phyloP scores from a whole-genome alignment of 2,797 vertebrate species.

The Anguilla megastoma region DNA sequence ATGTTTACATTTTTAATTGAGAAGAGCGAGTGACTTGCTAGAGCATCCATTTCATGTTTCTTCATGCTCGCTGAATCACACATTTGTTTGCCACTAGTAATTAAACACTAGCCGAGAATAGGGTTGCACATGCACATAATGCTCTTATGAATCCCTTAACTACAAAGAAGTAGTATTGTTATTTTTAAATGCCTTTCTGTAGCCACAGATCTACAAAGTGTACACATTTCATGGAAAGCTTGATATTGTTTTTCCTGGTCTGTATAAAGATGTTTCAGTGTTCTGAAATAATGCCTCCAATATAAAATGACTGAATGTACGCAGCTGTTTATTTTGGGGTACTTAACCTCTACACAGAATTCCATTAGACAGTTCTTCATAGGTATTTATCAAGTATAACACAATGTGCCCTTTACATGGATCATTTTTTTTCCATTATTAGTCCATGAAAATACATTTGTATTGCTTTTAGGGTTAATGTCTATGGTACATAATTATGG shows the following conservation, averaged over 20 bases:
- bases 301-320: not conserved
- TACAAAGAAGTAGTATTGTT: not conserved
- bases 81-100: not conserved
- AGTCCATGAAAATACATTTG: not conserved
- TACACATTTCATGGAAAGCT: not conserved
- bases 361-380: not conserved
- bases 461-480: not conserved
- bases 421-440: not conserved
- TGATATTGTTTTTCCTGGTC: not conserved
- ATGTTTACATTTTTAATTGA: not conserved
- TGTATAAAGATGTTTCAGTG: not conserved
- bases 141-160: not conserved
- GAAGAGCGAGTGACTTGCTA: not conserved
- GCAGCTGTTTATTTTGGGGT: not conserved
- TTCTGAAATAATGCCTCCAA: not conserved
- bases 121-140: not conserved
- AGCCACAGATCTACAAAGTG: not conserved
- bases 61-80: not conserved
- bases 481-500: not conserved
- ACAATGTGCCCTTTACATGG: not conserved
- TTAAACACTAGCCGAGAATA: not conserved
- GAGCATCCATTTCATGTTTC: not conserved
- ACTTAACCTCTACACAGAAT: not conserved
- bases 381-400: not conserved
- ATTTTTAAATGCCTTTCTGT: conserved; percentile 21